These are phyloP conservation scores for Noctua janthina DNA, from an alignment of 2,888 invertebrate genomes.

Conservation along the genomic window DNA sequence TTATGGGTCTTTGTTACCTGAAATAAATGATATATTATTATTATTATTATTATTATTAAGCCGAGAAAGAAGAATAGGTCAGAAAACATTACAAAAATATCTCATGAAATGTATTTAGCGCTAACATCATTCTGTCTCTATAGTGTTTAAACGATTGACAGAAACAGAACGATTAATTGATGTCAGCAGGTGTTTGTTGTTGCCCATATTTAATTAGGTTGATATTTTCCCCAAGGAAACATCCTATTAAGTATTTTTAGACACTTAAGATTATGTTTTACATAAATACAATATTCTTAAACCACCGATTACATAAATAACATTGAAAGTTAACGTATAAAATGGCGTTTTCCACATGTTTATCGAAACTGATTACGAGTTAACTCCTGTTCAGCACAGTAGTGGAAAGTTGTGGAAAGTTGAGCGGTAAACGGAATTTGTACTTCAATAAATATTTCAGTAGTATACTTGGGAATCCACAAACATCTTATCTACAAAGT, in stretches of 20 bases:
- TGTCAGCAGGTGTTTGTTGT: neutral
- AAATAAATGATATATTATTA: no score
- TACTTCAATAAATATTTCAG: constrained; percentile 65
- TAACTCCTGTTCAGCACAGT: constrained; percentile 41
- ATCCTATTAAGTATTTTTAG: neutral
- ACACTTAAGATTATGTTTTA: neutral
- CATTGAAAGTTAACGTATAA: neutral
- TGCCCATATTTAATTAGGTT: neutral
- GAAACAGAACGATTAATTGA: neutral
- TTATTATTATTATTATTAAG: no score
- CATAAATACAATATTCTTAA: neutral
- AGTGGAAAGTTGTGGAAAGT: constrained; percentile 59
- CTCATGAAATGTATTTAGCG: neutral
- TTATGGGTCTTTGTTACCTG: no score
- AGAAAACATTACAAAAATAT: no score
- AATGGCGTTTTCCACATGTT: constrained; percentile 22
- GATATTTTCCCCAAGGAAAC: neutral
- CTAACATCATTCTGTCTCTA: neutral
- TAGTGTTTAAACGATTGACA: neutral
- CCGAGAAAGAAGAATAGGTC: no score
- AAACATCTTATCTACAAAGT: constrained; percentile 55
- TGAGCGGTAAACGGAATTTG: constrained; percentile 56
- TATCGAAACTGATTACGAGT: constrained; percentile 42
- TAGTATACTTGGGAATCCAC: constrained; percentile 54
- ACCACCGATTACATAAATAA: neutral